Evolutionary conservation across 2,113 vertebrate species (phyloP), one percentile per base, ranked within the genome.

Genomic region (Hepsetus odoe): DNA sequence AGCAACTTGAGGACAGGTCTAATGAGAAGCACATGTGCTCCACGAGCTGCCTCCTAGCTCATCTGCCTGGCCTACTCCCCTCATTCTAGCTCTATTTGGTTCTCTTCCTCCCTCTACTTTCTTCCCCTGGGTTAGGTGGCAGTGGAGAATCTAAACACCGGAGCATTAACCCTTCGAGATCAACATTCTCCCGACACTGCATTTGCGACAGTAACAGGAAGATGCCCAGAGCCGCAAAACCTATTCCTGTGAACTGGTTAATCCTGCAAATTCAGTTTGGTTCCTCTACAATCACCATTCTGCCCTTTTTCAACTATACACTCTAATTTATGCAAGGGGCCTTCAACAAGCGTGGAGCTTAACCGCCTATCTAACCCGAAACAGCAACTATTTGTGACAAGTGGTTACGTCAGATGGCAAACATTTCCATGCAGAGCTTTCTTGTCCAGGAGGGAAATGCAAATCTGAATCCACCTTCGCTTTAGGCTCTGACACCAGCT

Each of bases 1-100:
- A 76, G 51, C 80, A 85, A 80, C 81, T 74, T 40, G 83, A 82
- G 78, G 85, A 88, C 87, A 88, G 80, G 86, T 91, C 86, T 90
- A 91, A 93, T 86, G 76, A 86, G 84, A 88, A 90, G 53, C 91
- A 91, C 13, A 75, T 92, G 91, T 85, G 81, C 77, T 87, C 77
- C 74, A 46, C 46, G 68, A 81, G 81, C 71, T 84, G 84, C 80
- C 71, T 87, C 85, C 70, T 71, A 74, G 72, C 81, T 90, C 83
- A 87, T 91, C 89, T 89, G 88, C 84, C 72, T 81, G 67, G 79
- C 16, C 18, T 42, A 18, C 32, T 77, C 38, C 0, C 38, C 40
- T 40, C 72, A 49, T 61, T 49, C 44, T 32, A 11, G 33, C 14
- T 9, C 53, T 74, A 56, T 72, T 44, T 55, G 26, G 62, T 51